Evolutionary conservation across 2,888 invertebrate genomes (phyloP), one percentile per base, ranked within the genome.

Genomic region (Lasioglossum pauxillum): DNA sequence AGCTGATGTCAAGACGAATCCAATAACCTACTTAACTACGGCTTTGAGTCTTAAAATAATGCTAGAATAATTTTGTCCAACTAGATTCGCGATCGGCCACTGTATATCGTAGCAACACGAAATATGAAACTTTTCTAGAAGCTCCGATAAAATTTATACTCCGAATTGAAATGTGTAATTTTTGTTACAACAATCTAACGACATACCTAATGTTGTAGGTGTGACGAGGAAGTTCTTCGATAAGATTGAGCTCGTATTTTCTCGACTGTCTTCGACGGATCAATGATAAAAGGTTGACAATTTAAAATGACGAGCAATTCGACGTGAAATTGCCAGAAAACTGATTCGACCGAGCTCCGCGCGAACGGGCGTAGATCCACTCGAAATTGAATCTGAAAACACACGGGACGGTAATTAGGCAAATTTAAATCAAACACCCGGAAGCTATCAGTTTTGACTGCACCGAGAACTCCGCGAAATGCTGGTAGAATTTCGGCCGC

Each of bases 341-440:
- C 14, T 64, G 64, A 41, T 41, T 41, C 38, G 23, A 41, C 23
- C 1, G 0, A 69, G 10, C 12, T 41, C 38, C 38, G 38, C 69
- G 41, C 23, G n/a, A 38, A 41, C 35, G 10, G 0, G 12, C 38
- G 2, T 38, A n/a, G 38, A 5, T 23, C 10, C 35, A 4, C 12
- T 41, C 38, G 38, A 23, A 53, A 78, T 71, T 31, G 78, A 71
- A 69, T 69, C 49, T n/a, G 69, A 78, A 78, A 69, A 38, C 49
- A 49, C 38, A 38, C 69, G 69, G 10, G 27, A 10, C 46, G 19
- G 49, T 69, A 78, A 78, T 78, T 69, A 71, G 46, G 38, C 69
- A 49, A 71, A 78, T 78, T 78, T 78, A 78, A 78, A 71, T 71
- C 71, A 78, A 35, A 53, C 78, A 71, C 16, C 31, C 41, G 49